Evolutionary conservation across 1,140 invertebrate species (phyloP).

Genomic region (Ctenoplectra terminalis): DNA sequence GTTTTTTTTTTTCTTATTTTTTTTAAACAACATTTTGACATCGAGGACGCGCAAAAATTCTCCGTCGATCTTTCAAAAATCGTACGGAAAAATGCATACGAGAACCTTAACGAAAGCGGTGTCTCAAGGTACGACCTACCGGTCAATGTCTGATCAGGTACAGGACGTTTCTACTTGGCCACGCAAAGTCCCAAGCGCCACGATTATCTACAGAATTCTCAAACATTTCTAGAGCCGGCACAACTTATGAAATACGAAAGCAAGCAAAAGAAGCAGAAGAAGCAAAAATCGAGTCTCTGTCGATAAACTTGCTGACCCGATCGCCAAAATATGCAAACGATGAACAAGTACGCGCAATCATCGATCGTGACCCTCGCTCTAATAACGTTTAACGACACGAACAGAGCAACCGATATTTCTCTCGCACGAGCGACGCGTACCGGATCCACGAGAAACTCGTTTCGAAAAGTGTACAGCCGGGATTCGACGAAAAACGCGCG

Average conservation of each 20-base stretch:
- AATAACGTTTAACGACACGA: background rate
- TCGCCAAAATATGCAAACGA: background rate
- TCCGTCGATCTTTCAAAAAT: too few species aligned
- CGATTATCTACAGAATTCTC: too few species aligned
- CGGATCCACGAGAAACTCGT: conserved; percentile 25
- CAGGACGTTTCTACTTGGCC: background rate
- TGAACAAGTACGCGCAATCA: background rate
- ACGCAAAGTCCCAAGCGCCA: background rate
- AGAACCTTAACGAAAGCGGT: too few species aligned
- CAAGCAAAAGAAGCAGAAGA: background rate
- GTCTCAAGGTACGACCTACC: too few species aligned
- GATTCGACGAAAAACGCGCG: conserved; percentile 11
- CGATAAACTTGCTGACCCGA: background rate
- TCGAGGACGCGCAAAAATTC: background rate
- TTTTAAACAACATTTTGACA: too few species aligned
- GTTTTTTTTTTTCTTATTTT: too few species aligned
- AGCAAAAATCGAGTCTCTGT: too few species aligned
- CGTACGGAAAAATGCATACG: too few species aligned
- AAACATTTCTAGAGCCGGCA: too few species aligned
- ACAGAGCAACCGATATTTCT: background rate
- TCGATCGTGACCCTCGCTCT: background rate
- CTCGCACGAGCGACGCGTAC: background rate
- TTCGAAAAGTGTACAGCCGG: background rate
- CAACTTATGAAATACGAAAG: background rate
- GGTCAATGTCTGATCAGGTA: background rate